Conservation (phyloP, 2,888 invertebrate genomes). For the Pollenia griseotomentosa region DNA sequence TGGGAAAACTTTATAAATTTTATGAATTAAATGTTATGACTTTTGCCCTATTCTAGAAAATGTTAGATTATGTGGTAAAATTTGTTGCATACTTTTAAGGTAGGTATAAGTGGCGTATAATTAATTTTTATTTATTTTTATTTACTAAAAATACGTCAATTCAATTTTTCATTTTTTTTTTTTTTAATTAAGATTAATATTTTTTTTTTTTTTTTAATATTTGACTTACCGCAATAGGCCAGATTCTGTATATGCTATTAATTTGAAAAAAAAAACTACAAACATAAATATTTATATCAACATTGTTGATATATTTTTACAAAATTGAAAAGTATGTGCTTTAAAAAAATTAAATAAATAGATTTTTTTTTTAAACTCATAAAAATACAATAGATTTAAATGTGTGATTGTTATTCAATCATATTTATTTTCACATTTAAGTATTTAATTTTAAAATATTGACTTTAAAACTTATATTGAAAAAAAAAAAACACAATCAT, state of each 20-base stretch:
- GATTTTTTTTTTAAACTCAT: neutral
- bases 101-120: neutral
- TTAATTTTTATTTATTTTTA: neutral
- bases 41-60: neutral
- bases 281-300: too few relatives aligned
- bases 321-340: too few relatives aligned
- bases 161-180: too few relatives aligned
- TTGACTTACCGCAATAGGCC: too few relatives aligned
- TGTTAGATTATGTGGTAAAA: too few relatives aligned
- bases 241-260: too few relatives aligned
- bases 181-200: too few relatives aligned
- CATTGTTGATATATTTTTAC: too few relatives aligned
- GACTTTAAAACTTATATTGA: neutral
- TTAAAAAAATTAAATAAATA: neutral
- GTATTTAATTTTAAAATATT: conserved; percentile 8
- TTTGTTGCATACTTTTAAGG: too few relatives aligned
- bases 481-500: neutral
- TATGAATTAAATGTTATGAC: conserved; percentile 1
- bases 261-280: too few relatives aligned
- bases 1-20: neutral
- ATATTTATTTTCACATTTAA: conserved; percentile 14
- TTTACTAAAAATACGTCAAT: too few relatives aligned
- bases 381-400: conserved; percentile 15
- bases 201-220: too few relatives aligned
- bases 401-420: neutral